A percentile compares a stretch with the other conserved stretches of the same genome.
phyloP scores from a whole-genome alignment of 2,113 vertebrate species.

The Vulpes lagopus region DNA sequence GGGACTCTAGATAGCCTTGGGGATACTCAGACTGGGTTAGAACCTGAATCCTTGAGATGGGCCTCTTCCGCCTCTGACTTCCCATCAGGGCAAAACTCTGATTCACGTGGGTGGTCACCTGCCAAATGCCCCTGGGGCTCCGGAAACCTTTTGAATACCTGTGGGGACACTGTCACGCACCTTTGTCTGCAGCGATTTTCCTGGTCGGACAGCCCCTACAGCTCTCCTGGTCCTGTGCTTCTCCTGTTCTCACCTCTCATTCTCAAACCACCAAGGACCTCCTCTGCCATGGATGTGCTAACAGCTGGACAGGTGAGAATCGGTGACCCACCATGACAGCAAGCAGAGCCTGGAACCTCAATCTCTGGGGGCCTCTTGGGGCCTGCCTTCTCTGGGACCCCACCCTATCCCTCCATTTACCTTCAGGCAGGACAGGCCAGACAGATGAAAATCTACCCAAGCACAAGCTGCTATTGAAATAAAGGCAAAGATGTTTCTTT shows the following conservation, averaged over 20 bases:
- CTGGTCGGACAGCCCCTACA: not conserved
- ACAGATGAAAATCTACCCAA: conserved; percentile 65
- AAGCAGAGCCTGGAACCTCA: not conserved
- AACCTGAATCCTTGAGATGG: not conserved
- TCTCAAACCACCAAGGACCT: not conserved
- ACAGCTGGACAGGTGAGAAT: not conserved
- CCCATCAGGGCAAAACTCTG: not conserved
- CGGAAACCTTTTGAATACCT: not conserved
- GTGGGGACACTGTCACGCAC: fast-evolving
- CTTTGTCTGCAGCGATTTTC: not conserved
- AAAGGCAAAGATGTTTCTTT: conserved; percentile 78
- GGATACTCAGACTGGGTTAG: not conserved
- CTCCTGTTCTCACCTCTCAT: not conserved
- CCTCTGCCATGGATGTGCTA: not conserved
- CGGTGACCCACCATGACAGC: not conserved
- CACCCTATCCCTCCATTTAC: not conserved
- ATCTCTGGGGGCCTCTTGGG: not conserved
- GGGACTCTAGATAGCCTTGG: not conserved
- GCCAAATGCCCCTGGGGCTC: not conserved
- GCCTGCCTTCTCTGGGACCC: not conserved
- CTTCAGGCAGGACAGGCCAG: not conserved
- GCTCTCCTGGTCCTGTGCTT: not conserved
- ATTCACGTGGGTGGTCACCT: not conserved
- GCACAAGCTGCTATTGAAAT: conserved; percentile 66
- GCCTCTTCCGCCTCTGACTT: not conserved